phyloP scores from a whole-genome alignment of 2,888 invertebrate species.

The Cephus runcator region DNA sequence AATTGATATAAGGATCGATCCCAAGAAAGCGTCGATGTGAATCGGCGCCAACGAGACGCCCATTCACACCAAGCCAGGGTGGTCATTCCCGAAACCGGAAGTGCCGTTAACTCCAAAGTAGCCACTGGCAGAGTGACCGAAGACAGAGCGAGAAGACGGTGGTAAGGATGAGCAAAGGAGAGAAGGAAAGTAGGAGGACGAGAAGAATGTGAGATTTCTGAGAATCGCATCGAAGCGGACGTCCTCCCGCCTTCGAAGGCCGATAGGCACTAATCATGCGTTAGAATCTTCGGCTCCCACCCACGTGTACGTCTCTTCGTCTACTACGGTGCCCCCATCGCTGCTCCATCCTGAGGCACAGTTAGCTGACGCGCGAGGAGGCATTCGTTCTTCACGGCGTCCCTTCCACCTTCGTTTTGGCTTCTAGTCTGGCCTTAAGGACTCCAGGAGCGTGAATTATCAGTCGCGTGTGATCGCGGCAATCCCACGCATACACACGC shows the following conservation, averaged over 20 bases:
- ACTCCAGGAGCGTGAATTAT: constrained; percentile 45
- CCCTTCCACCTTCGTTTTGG: constrained; percentile 10
- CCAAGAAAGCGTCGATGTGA: background rate
- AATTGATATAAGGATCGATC: background rate
- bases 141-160: background rate
- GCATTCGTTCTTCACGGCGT: background rate
- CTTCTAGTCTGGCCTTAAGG: constrained; percentile 7
- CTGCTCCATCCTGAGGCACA: constrained; percentile 29
- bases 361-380: background rate
- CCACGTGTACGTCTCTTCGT: background rate
- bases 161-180: background rate
- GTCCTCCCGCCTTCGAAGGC: constrained; percentile 22
- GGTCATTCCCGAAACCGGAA: background rate
- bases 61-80: background rate
- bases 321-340: constrained; percentile 25
- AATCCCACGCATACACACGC: constrained; percentile 27
- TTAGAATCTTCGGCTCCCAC: constrained; percentile 36
- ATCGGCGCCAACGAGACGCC: background rate
- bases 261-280: constrained; percentile 36
- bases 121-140: background rate
- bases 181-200: background rate
- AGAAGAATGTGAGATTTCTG: constrained; percentile 32
- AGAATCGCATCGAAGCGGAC: constrained; percentile 31
- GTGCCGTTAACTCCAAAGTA: background rate
- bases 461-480: constrained; percentile 55